Evolutionary conservation across 2,888 invertebrate genomes (phyloP).

Genomic region (Stenolophus ochropezus): DNA sequence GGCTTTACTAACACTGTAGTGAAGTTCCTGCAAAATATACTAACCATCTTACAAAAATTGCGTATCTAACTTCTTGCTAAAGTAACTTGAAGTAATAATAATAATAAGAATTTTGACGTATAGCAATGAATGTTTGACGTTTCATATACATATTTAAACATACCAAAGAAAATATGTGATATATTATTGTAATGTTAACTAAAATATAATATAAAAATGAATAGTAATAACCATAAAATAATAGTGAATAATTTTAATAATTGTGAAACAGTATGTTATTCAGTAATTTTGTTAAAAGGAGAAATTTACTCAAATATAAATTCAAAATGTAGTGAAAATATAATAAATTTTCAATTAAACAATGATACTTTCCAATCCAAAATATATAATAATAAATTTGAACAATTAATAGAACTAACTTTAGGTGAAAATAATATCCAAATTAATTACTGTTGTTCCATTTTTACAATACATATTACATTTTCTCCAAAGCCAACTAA

Average conservation of each 20-base stretch:
- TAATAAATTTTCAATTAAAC: conserved; percentile 61
- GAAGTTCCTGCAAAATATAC: neutral
- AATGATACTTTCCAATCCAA: conserved; percentile 28
- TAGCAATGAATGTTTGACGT: neutral
- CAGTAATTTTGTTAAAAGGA: conserved; percentile 79
- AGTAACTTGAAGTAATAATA: neutral
- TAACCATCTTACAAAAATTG: neutral
- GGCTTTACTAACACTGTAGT: neutral
- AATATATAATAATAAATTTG: conserved; percentile 79
- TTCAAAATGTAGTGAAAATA: conserved; percentile 67
- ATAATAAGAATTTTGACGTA: neutral
- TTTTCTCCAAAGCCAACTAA: conserved; percentile 78
- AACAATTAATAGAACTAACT: conserved; percentile 79
- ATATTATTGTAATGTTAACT: neutral
- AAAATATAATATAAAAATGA: conserved; percentile 26
- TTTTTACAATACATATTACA: conserved; percentile 74
- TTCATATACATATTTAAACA: neutral
- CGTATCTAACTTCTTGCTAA: neutral
- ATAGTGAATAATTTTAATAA: conserved; percentile 69
- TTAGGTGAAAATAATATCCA: conserved; percentile 79
- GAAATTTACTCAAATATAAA: conserved; percentile 72
- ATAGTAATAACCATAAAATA: conserved; percentile 59
- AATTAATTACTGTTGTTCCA: conserved; percentile 76
- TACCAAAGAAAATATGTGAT: conserved; percentile 18
- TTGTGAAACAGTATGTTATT: conserved; percentile 78